A percentile compares a stretch with the other conserved stretches of the same genome.
phyloP scores from a whole-genome alignment of 2,113 vertebrate species.

The Cheirogaleus medius region DNA sequence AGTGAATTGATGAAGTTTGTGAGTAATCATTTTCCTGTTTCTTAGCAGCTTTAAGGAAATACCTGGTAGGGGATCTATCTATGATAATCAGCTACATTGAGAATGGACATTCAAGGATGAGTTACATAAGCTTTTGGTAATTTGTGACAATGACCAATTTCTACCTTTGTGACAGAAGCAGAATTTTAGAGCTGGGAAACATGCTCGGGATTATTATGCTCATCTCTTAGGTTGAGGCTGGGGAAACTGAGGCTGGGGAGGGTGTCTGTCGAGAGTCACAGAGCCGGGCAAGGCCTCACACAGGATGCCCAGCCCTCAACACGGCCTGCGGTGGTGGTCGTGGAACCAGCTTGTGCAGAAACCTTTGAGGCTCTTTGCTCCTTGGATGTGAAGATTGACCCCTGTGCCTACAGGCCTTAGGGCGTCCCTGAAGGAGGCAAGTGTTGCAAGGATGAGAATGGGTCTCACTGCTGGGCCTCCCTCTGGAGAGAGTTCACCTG shows the following conservation, averaged over 20 bases:
- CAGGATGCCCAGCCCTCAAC: neutral
- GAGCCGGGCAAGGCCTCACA: no score
- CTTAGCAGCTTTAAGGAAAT: neutral
- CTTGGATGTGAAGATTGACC: neutral
- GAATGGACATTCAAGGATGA: neutral
- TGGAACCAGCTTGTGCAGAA: neutral
- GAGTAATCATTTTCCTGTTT: neutral
- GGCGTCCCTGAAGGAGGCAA: neutral
- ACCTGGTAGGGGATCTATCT: neutral
- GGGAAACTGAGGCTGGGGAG: neutral
- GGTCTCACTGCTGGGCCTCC: neutral
- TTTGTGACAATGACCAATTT: neutral
- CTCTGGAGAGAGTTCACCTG: fast-evolving
- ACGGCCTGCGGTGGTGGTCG: no score
- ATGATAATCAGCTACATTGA: neutral
- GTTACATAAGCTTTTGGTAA: neutral
- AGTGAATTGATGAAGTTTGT: neutral
- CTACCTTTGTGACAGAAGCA: neutral
- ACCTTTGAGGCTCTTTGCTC: neutral
- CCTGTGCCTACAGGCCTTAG: neutral
- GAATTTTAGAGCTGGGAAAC: neutral
- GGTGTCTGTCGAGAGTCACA: neutral
- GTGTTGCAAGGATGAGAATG: neutral
- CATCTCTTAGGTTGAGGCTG: neutral
- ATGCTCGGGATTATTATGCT: neutral